These are phyloP conservation scores for Chrysolina americana DNA, from an alignment of 2,888 invertebrate genomes.

Conservation along the genomic window DNA sequence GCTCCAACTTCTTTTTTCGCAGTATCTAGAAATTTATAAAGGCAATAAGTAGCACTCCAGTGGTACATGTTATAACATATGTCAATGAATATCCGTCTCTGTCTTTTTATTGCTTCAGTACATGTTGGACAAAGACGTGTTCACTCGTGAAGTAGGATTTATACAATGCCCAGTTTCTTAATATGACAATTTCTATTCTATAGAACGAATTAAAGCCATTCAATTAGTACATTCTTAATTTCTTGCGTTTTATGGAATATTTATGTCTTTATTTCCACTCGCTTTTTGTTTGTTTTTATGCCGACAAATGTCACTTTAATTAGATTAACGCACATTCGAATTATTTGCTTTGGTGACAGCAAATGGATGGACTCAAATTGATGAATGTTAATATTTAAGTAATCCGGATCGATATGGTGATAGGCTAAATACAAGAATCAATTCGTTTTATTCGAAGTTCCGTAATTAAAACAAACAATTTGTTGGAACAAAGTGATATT, in stretches of 20 bases:
- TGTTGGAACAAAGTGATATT: too few relatives aligned
- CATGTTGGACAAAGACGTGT: slow-evolving; percentile 48
- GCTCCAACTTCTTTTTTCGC: slow-evolving; percentile 57
- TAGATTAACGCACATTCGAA: slow-evolving; percentile 39
- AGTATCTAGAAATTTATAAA: slow-evolving; percentile 59
- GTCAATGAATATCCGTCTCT: slow-evolving; percentile 49
- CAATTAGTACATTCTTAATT: slow-evolving; percentile 66
- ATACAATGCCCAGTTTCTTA: slow-evolving; percentile 59
- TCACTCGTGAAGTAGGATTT: slow-evolving; percentile 56
- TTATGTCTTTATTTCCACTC: slow-evolving; percentile 63
- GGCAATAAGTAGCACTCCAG: slow-evolving; percentile 59
- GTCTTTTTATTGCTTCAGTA: slow-evolving; percentile 37
- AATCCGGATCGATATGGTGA: not conserved
- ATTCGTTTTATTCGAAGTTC: not conserved
- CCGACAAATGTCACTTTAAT: slow-evolving; percentile 38
- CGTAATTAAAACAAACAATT: too few relatives aligned
- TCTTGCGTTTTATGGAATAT: slow-evolving; percentile 60
- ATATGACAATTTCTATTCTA: slow-evolving; percentile 67
- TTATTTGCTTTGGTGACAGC: slow-evolving; percentile 12
- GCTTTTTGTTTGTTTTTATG: slow-evolving; percentile 40
- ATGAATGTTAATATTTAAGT: slow-evolving; percentile 11
- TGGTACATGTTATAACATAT: slow-evolving; percentile 57
- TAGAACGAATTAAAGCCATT: slow-evolving; percentile 64
- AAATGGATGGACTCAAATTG: not conserved
- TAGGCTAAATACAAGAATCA: not conserved